Evolutionary conservation across 35 echinoderm and acorn worm species (phyloP).

Genomic region (Ptychodera flava): DNA sequence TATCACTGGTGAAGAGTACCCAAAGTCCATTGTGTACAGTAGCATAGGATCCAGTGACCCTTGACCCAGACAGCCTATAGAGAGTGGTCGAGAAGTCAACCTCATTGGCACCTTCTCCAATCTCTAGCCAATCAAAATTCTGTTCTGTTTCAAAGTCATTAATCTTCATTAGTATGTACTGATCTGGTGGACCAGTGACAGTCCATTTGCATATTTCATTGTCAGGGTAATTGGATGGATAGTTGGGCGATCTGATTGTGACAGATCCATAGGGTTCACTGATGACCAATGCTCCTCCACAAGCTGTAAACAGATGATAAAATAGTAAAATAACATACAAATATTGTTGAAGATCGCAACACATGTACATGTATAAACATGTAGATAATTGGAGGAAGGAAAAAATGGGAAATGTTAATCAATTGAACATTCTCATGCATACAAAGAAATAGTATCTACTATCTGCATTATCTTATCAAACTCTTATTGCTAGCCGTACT

Average conservation of each 20-base stretch:
- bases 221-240: constrained; percentile 34
- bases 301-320: constrained; percentile 53
- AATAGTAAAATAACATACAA: no score
- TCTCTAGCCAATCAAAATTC: constrained; percentile 50
- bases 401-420: no score
- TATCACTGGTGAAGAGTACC: constrained; percentile 65
- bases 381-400: no score
- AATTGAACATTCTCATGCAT: no score
- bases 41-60: background rate
- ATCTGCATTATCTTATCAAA: no score
- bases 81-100: constrained; percentile 9
- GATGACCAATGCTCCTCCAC: constrained; percentile 33
- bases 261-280: constrained; percentile 15
- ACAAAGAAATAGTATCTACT: no score
- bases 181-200: constrained; percentile 38
- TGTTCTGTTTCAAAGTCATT: constrained; percentile 82
- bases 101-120: constrained; percentile 59
- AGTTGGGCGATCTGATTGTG: constrained; percentile 53
- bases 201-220: constrained; percentile 75
- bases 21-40: constrained; percentile 6
- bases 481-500: no score
- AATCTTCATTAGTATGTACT: constrained; percentile 23
- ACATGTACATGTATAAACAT: no score
- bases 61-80: background rate
- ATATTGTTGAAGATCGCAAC: no score